These are phyloP conservation scores for Drosophila azteca DNA, from an alignment of 1,140 invertebrate genomes.

Conservation along the genomic window DNA sequence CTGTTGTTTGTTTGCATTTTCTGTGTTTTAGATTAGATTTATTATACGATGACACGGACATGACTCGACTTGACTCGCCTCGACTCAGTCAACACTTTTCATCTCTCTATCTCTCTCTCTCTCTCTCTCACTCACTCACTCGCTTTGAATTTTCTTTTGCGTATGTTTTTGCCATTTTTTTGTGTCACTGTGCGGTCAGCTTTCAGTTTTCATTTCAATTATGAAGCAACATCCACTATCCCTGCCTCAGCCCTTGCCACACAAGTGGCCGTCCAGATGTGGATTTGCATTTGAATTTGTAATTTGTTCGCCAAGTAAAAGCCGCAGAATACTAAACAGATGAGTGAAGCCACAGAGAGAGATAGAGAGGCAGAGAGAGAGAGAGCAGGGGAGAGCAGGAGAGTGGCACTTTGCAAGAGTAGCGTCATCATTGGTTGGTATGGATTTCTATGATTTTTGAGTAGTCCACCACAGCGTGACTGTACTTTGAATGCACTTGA, in stretches of 20 bases:
- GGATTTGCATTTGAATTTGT: conserved; percentile 19
- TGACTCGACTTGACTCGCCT: no score
- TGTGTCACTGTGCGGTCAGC: conserved; percentile 23
- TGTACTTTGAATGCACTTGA: conserved; percentile 2
- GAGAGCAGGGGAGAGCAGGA: background rate
- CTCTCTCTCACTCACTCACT: background rate
- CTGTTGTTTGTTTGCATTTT: background rate
- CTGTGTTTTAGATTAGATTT: conserved; percentile 18
- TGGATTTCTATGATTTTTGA: no score
- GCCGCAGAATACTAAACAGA: conserved; percentile 13
- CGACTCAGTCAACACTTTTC: no score
- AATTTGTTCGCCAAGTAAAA: conserved; percentile 9
- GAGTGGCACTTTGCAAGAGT: background rate
- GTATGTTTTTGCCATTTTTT: conserved; percentile 10
- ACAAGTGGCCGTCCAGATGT: conserved; percentile 1
- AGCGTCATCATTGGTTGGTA: background rate
- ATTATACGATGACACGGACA: conserved; percentile 3
- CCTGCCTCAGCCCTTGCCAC: background rate
- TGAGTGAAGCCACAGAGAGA: background rate
- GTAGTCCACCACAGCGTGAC: background rate
- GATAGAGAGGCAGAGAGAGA: background rate
- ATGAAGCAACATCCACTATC: background rate
- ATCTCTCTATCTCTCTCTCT: background rate
- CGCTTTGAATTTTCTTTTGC: background rate
- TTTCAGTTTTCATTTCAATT: conserved; percentile 26